These are phyloP conservation scores for Drosophila suzukii DNA, from an alignment of 1,140 invertebrate genomes.

Conservation along the genomic window DNA sequence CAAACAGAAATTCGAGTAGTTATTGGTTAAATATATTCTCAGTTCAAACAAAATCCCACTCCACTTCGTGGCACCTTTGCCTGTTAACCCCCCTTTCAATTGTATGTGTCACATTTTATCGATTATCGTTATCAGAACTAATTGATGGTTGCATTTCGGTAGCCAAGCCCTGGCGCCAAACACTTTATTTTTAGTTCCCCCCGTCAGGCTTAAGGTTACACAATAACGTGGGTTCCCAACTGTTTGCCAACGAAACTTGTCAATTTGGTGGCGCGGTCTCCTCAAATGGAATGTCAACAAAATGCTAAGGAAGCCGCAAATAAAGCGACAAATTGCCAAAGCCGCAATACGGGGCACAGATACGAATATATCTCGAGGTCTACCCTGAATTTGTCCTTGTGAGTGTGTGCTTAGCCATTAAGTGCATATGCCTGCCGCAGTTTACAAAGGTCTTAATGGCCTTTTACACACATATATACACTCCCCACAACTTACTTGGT, in stretches of 20 bases:
- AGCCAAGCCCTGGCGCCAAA: conserved; percentile 16
- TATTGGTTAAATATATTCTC: neutral
- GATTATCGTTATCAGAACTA: conserved; percentile 28
- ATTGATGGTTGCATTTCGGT: conserved; percentile 43
- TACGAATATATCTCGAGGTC: conserved; percentile 24
- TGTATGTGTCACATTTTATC: conserved; percentile 26
- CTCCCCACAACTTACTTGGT: neutral
- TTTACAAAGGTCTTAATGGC: conserved; percentile 61
- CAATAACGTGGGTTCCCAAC: neutral
- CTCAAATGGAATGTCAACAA: conserved; percentile 62
- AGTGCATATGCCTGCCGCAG: conserved; percentile 72
- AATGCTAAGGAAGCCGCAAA: conserved; percentile 60
- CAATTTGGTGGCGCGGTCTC: conserved; percentile 44
- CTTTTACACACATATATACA: conserved; percentile 1
- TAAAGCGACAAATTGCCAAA: conserved; percentile 56
- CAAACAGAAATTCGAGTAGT: neutral
- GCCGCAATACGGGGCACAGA: conserved; percentile 47
- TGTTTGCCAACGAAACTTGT: conserved; percentile 30
- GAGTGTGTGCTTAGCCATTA: conserved; percentile 63
- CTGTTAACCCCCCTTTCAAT: conserved; percentile 9
- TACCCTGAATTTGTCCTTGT: conserved; percentile 9
- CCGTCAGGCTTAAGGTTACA: conserved; percentile 23
- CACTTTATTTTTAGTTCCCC: conserved; percentile 18
- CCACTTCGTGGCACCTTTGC: conserved; percentile 1
- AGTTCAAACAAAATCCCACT: neutral